Base-by-base conservation (phyloP, 2,888 invertebrate genomes). In the Pediacus dermestoides region DNA sequence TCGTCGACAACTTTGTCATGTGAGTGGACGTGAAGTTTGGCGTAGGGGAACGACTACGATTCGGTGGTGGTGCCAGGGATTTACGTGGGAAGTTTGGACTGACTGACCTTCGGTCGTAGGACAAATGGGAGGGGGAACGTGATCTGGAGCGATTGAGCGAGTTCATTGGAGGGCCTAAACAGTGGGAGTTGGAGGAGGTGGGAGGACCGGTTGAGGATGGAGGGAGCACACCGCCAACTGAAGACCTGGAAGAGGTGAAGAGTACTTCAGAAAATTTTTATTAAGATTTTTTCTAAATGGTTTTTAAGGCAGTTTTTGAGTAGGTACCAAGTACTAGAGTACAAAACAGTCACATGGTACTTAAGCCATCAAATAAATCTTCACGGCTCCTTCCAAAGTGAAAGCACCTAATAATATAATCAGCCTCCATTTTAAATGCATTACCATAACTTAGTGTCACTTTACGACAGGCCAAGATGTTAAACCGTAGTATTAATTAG, bases 11-110 rank as follows among this genome's bases (percentile, higher is more conserved):
- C 44, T 61, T 66, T 7, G 61, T 55, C 10, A 55, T 53, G 34
- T 66, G 64, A 1, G 64, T 73, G 1, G 78, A 77, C 0, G 76
- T 74, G 48, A 75, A 66, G 46, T 77, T 67, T 1, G 75, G 74
- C 18, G 74, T 74, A 31, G 75, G 75, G 41, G 74, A 74, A 47
- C 74, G 66, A 26, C 74, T 74, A 32, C 74, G 63, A 9, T 42
- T 48, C 1, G 60, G 54, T 4, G 64, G 64, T 3, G 57, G 52
- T 16, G 53, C 58, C n/a, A 68, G 53, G 18, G 50, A 57, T 49
- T 65, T 67, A 18, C 67, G 49, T 2, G 57, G 49, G 11, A 57
- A 49, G 38, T 60, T 59, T 1, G 67, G 67, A 37, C 65, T 66
- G 8, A 63, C 54, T 1, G 68, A 66, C 31, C 68, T 50, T 30